A percentile compares a stretch with the other conserved stretches of the same genome.
Conservation (phyloP, 2,888 invertebrate species). For the Invenusta paracnida region DNA sequence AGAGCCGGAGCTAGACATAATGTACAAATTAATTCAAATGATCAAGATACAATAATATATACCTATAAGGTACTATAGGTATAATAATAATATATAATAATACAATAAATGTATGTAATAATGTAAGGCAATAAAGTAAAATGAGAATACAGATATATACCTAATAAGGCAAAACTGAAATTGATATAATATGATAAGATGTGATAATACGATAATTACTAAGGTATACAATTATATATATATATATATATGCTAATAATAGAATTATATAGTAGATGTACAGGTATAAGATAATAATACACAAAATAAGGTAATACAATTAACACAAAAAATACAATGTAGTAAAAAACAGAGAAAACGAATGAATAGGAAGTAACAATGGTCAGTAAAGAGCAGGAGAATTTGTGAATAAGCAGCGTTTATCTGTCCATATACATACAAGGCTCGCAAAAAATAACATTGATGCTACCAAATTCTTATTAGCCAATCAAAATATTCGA, state of each 20-base stretch:
- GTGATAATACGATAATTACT: background rate
- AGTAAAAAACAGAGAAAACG: background rate
- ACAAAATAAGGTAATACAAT: background rate
- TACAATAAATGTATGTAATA: background rate
- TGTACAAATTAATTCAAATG: too few species aligned
- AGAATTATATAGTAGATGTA: too few species aligned
- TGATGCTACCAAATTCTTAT: background rate
- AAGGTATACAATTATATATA: background rate
- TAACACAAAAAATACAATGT: background rate
- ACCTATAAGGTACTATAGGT: too few species aligned
- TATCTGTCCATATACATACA: background rate
- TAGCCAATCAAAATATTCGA: background rate
- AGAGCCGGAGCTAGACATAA: background rate
- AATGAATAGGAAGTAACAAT: background rate
- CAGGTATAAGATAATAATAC: background rate
- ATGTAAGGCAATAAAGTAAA: background rate
- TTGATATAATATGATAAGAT: background rate
- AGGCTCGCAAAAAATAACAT: background rate
- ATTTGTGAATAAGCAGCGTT: background rate
- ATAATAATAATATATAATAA: background rate
- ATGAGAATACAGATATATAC: background rate
- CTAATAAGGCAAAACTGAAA: too few species aligned
- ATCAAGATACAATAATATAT: too few species aligned
- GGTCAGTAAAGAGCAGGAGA: background rate
- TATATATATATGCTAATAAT: background rate